Conservation (phyloP, 2,888 invertebrate genomes). For the Orthonychiurus folsomi region DNA sequence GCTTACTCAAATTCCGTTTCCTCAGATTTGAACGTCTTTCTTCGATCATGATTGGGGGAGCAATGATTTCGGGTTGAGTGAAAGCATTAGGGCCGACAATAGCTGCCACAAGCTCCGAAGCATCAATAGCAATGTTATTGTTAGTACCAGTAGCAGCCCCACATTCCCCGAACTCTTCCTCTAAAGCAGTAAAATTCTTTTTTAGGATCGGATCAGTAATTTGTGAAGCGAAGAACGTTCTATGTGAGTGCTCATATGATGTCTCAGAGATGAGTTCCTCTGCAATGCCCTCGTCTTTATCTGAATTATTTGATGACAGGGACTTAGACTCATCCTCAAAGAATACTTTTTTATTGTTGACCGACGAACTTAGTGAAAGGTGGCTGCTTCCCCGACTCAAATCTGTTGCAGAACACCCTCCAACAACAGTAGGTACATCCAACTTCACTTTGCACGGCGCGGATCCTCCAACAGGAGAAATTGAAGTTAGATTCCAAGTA, state of each 20-base stretch:
- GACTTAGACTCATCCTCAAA: conserved; percentile 40
- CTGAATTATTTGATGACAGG: conserved; percentile 38
- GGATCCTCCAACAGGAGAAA: background rate
- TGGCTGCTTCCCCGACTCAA: conserved; percentile 3
- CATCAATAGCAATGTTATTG: background rate
- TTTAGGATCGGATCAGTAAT: conserved; percentile 26
- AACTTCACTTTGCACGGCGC: background rate
- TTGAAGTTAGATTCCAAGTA: background rate
- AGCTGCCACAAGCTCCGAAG: background rate
- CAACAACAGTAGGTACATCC: background rate
- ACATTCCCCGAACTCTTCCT: conserved; percentile 15
- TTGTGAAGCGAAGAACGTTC: background rate
- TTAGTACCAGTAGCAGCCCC: background rate
- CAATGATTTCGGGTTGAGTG: background rate
- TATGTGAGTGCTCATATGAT: conserved; percentile 15
- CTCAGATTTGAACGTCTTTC: conserved; percentile 21
- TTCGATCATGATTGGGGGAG: background rate
- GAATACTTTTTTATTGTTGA: conserved; percentile 34
- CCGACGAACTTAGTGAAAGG: background rate
- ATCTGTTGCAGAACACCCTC: background rate
- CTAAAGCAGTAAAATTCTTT: conserved; percentile 27
- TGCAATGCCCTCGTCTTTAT: conserved; percentile 40
- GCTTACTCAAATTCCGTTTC: conserved; percentile 36
- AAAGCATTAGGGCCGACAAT: background rate
- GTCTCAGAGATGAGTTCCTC: conserved; percentile 34